Base-by-base conservation (phyloP, 2,888 invertebrate species). In the Timandra comae region DNA sequence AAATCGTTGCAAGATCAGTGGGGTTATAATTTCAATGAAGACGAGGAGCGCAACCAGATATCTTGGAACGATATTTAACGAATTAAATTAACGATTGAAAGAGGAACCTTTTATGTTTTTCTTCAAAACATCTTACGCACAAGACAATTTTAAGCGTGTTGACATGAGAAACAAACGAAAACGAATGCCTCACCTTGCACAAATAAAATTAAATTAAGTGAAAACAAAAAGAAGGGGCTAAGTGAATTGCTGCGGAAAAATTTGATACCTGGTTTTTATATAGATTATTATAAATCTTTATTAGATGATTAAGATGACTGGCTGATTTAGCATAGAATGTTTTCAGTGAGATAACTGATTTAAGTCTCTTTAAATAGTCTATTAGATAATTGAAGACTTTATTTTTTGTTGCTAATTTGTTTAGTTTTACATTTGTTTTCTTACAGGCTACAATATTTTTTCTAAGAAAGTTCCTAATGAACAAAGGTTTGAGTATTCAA, bases 61-160 rank as follows among this genome's bases (percentile, higher is more conserved):
- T 38, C n/a, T 24, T 49, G 49, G 46, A 46, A 48, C 29, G 41
- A 48, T 24, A 38, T 52, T 23, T 48, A 49, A 29, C n/a, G n/a
- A n/a, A n/a, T n/a, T n/a, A 31, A 35, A 21, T 27, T 44, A n/a
- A 24, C 38, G 29, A 38, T 45, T 33, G 27, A 28, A n/a, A 43
- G 36, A 12, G 35, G 11, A 9, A 24, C 5, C 37, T 21, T 28
- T 36, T 7, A n/a, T 3, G 5, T 30, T 40, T 38, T 42, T 30
- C 23, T 43, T 44, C 31, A 46, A 48, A 28, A 39, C 34, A 13
- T 47, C 44, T 5, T 49, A 46, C 29, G 33, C 9, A 16, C 41
- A 48, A 26, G 33, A 35, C 7, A 29, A 9, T 25, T 43, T 37
- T 30, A 35, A 39, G 29, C 21, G 44, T 38, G 40, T 49, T 27